Base-by-base conservation (phyloP, 2,888 invertebrate genomes). In the Cheilosia soror region DNA sequence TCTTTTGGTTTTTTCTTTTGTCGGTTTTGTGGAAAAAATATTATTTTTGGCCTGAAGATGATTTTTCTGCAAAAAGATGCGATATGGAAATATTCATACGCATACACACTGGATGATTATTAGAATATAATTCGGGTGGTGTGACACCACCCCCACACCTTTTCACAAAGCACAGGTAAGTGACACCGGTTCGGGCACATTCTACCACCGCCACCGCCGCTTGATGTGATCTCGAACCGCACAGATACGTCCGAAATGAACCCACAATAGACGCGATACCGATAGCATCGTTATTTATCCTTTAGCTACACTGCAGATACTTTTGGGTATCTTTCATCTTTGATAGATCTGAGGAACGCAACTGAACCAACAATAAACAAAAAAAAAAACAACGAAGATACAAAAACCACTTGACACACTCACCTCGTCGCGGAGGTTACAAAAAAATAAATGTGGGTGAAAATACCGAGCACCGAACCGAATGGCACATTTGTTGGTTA, bases 401-500 rank as follows among this genome's bases (percentile, higher is more conserved):
- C 31, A 57, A 69, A 37, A 47, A 63, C 63, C 53, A 47, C 27
- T 60, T 62, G 49, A 81, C 80, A 81, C 76, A 77, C 81, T 85
- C 76, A 85, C 76, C 81, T 76, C 60, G 81, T 65, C 71, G 80
- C 80, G 69, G 80, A 80, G 69, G 75, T 84, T 84, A 80, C 53
- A 80, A 76, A 81, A 85, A 81, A 80, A 72, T 53, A 77, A 81
- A 85, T 77, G 76, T 73, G 57, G 76, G 85, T 77, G 85, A 85
- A 77, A 55, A 81, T 63, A 72, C 81, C 81, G 85, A 80, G 71
- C 85, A 81, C 76, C 81, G 81, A 75, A 84, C 84, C 84, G 84
- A 84, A 76, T 80, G 75, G 80, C 80, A 84, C 84, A 80, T 84
- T 80, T 84, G 75, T 84, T 80, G 71, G 80, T 77, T 85, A 76